Evolutionary conservation across 1,140 invertebrate species (phyloP), one percentile per base, ranked within the genome.

Genomic region (Heterodera schachtii): DNA sequence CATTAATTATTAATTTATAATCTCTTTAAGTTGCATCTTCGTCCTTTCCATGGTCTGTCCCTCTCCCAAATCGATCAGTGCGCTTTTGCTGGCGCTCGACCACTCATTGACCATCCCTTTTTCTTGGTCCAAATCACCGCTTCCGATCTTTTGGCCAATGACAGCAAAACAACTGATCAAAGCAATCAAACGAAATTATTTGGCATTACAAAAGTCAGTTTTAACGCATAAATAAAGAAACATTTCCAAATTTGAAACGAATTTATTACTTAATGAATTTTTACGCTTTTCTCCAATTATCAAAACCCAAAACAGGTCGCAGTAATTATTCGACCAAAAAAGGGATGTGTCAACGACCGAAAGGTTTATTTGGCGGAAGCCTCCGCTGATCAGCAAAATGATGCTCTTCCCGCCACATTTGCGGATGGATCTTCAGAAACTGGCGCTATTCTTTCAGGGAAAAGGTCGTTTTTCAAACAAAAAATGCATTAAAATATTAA

Each of bases 51-150:
- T 31, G 31, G 60, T 2, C 9, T 49, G 3, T 70, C 44, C 66
- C 49, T 52, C 6, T 43, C 69, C 19, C 57, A 64, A 64, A 64
- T 71, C 6, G 77, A 78, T 43, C 52, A 66, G 13, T 78, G 77
- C 49, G 11, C 60, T 6, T 69, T 78, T n/a, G 31, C 7, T 6
- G 77, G 77, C 7, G 77, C 77, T 44, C 64, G 70, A 6, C 77
- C 77, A 43, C 60, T 78, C 21, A 31, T 78, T 16, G 77, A 78
- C 31, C 43, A 70, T 21, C 77, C 49, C 1, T 78, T 78, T 13
- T 78, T 78, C 41, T n/a, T 78, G 11, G 21, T 78, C 5, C 77
- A 78, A 46, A 70, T 78, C 46, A 78, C 77, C 9, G 66, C 70
- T 43, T 31, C 31, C 3, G 31, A 78, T 21, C 3, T 70, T 11